A percentile compares a stretch with the other conserved stretches of the same genome.
These are phyloP conservation scores for Puffinus mauretanicus DNA, from an alignment of 2,113 vertebrate species.

Conservation along the genomic window DNA sequence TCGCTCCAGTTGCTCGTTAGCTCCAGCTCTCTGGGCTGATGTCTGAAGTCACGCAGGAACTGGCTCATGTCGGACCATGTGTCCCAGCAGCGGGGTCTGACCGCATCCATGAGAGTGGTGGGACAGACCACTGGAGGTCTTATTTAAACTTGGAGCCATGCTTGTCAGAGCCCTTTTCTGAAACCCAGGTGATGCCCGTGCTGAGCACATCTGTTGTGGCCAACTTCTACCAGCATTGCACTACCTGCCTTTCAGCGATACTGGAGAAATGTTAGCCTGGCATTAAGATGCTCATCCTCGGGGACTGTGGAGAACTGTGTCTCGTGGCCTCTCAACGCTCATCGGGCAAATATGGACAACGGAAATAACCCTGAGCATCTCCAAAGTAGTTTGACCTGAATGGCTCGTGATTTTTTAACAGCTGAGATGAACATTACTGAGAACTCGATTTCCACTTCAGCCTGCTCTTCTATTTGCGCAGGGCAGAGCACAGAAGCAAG, in stretches of 20 bases:
- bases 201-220: neutral
- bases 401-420: neutral
- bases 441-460: neutral
- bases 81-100: rapidly evolving
- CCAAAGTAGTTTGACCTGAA: neutral
- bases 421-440: neutral
- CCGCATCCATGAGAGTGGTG: neutral
- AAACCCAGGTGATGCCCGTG: neutral
- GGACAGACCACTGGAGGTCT: neutral
- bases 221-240: rapidly evolving
- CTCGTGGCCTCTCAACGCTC: neutral
- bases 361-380: neutral
- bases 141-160: neutral
- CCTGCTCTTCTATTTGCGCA: neutral
- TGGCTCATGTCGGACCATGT: rapidly evolving
- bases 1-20: neutral
- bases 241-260: neutral
- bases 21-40: neutral
- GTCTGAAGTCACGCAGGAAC: neutral
- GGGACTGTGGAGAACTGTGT: neutral
- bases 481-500: neutral
- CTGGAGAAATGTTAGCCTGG: neutral
- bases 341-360: rapidly evolving
- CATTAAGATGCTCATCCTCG: neutral
- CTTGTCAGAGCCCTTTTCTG: neutral